A percentile compares a stretch with the other conserved stretches of the same genome.
Conservation (phyloP, 2,888 invertebrate species). For the Cinara cedri region DNA sequence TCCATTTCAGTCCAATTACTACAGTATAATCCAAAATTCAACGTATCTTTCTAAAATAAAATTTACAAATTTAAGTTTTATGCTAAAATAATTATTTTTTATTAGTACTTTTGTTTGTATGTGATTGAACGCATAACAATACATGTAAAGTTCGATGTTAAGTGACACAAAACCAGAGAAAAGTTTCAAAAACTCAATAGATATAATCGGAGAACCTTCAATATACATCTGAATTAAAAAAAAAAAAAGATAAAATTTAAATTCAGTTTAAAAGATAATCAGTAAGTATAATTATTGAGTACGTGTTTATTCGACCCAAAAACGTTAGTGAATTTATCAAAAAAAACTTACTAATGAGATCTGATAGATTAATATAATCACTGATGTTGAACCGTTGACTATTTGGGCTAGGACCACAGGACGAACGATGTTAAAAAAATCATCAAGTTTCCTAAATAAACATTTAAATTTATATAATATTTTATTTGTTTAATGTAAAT, state of each 20-base stretch:
- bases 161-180: neutral
- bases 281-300: too few species aligned
- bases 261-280: neutral
- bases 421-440: neutral
- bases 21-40: slow-evolving; percentile 12
- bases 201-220: neutral
- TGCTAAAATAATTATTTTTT: too few species aligned
- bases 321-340: too few species aligned
- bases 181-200: neutral
- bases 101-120: neutral
- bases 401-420: slow-evolving; percentile 4
- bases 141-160: neutral
- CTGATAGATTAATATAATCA: neutral
- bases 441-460: neutral
- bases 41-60: slow-evolving; percentile 7
- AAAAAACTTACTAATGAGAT: neutral
- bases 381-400: neutral
- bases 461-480: neutral
- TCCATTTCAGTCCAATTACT: slow-evolving; percentile 11
- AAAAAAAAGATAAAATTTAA: neutral
- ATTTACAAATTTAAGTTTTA: neutral
- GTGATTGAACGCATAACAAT: neutral
- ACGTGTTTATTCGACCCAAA: neutral
- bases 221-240: neutral
- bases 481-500: too few species aligned